Evolutionary conservation across 2,888 invertebrate genomes (phyloP).

Genomic region (Drosophila planitibia): DNA sequence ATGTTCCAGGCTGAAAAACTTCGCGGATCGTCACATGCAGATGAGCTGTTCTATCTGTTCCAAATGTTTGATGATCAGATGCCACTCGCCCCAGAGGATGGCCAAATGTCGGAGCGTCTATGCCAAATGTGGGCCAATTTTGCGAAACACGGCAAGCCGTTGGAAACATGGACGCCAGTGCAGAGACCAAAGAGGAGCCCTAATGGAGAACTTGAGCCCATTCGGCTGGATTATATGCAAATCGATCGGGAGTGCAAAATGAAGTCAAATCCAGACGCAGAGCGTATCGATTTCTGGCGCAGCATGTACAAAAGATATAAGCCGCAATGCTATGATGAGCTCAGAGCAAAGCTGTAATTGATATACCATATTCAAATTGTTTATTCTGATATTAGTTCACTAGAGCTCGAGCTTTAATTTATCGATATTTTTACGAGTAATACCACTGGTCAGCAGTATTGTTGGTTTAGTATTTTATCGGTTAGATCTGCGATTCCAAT

Average conservation of each 20-base stretch:
- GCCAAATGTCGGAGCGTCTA: constrained; percentile 85
- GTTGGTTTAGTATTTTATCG: neutral
- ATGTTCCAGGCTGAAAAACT: constrained; percentile 84
- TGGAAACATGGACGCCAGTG: constrained; percentile 81
- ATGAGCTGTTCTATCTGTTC: constrained; percentile 88
- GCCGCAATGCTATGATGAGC: constrained; percentile 46
- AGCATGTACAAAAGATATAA: constrained; percentile 81
- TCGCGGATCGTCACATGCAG: constrained; percentile 87
- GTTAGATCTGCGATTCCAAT: neutral
- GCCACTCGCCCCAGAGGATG: constrained; percentile 59
- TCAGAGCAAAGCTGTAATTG: constrained; percentile 69
- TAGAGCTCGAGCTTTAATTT: neutral
- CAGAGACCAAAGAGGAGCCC: constrained; percentile 24
- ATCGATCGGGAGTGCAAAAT: constrained; percentile 78
- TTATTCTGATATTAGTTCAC: neutral
- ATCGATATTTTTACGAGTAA: neutral
- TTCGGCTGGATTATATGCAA: constrained; percentile 77
- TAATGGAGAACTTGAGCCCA: constrained; percentile 28
- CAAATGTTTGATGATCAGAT: constrained; percentile 77
- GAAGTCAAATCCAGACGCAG: constrained; percentile 78
- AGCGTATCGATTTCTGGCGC: constrained; percentile 83
- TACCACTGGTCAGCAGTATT: neutral
- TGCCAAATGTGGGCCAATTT: constrained; percentile 89
- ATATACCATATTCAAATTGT: neutral
- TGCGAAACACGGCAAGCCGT: constrained; percentile 86